Base-by-base conservation (phyloP, 2,888 invertebrate genomes). In the Dryobotodes eremita region DNA sequence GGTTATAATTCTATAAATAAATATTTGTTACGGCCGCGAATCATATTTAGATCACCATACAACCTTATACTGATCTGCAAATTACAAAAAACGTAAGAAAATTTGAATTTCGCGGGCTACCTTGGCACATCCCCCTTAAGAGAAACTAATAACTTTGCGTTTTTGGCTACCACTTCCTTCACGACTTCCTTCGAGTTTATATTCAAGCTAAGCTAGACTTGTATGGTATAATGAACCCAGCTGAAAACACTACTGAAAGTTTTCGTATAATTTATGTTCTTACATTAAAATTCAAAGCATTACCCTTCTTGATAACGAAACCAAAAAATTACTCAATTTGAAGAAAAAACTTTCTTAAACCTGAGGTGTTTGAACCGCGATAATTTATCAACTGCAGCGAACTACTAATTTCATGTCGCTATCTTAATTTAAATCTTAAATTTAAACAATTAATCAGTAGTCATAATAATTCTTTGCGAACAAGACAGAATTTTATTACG, bases 351-450 rank as follows among this genome's bases (percentile, higher is more conserved):
- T 68, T 78, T 66, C 23, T 46, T 23, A 20, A 62, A 17, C 15
- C 1, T 5, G 62, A 76, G 73, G 76, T 83, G 26, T 80, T 71
- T 77, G n/a, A 72, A 76, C 83, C 17, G 0, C 7, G 7, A 20
- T 26, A n/a, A 80, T 83, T 76, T 48, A 73, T 80, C 48, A 73
- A 36, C 36, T 48, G 31, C 36, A 42, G 13, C 15, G 6, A 53
- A 42, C n/a, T 59, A 71, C 26, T 46, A 26, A 75, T 66, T 68
- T 61, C 17, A 0, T 55, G 71, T 59, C 50, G 26, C 13, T 66
- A 84, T 79, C 79, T 75, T 57, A 77, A 80, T 82, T 80, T 69
- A 53, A 77, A 85, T 77, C 79, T 79, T 36, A 65, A 68, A 57
- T 42, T n/a, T n/a, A 5, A 78, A 84, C 53, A 62, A 82, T 76